Conservation (phyloP, 2,113 vertebrate genomes). For the Calcarius ornatus region DNA sequence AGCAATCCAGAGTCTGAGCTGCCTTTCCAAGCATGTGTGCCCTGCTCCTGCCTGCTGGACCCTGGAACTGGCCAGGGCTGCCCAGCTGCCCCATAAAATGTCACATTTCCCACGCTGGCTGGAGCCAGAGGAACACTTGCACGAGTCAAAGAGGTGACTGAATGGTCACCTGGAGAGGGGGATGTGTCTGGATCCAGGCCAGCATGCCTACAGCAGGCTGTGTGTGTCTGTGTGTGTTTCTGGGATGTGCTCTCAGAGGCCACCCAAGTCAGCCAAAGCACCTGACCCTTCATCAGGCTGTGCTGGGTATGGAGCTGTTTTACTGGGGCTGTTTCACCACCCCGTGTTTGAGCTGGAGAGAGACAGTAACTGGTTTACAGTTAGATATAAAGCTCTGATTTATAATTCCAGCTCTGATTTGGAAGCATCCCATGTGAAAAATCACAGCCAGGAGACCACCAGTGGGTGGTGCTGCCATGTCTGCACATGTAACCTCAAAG, state of each 20-base stretch:
- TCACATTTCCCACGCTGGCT: neutral
- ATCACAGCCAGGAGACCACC: neutral
- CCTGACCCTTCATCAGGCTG: neutral
- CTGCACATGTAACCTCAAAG: neutral
- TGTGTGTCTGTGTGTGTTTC: neutral
- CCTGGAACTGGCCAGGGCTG: accelerated
- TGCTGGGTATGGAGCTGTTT: neutral
- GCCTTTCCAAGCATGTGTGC: neutral
- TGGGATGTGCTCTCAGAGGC: neutral
- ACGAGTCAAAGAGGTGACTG: neutral
- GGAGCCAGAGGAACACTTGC: neutral
- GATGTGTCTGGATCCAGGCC: neutral
- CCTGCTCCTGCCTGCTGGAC: neutral
- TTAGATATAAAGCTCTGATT: neutral
- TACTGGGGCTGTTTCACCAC: neutral
- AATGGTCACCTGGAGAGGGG: neutral
- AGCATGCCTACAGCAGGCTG: neutral
- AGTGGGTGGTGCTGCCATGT: neutral
- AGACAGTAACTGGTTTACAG: neutral
- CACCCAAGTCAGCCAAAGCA: neutral
- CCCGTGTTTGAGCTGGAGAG: too few species aligned
- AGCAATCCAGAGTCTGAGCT: neutral
- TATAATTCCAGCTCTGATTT: neutral
- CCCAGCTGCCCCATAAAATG: neutral
- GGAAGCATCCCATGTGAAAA: neutral